Evolutionary conservation across 64 coral and sea anemone genomes (phyloP).

Genomic region (Stichodactyla helianthus): DNA sequence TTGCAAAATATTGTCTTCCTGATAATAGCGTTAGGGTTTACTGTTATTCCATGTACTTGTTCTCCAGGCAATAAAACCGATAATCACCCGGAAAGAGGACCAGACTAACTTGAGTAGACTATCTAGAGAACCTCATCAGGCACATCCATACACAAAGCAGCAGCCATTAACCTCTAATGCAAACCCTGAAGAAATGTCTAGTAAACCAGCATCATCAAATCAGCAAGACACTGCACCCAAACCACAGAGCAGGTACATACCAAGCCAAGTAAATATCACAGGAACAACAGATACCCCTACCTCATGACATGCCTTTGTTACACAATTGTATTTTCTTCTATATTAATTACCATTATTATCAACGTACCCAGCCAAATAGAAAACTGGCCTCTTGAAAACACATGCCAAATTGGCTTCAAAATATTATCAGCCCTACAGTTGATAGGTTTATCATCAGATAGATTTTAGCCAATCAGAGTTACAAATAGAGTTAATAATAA

Average conservation of each 20-base stretch:
- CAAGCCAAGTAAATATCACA: neutral
- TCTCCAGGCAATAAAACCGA: slow-evolving; percentile 3
- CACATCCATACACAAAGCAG: neutral
- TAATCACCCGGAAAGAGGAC: neutral
- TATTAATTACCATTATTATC: too few relatives aligned
- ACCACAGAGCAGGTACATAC: neutral
- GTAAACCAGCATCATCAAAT: neutral
- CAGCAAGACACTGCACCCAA: neutral
- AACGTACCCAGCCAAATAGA: too few relatives aligned
- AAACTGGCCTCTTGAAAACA: too few relatives aligned
- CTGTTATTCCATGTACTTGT: neutral
- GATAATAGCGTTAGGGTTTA: neutral
- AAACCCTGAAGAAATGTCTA: neutral
- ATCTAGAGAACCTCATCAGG: neutral
- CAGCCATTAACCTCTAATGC: neutral
- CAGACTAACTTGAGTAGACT: neutral
- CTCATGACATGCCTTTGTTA: too few relatives aligned
- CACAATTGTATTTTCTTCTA: too few relatives aligned
- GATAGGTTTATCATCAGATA: too few relatives aligned
- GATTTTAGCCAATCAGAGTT: too few relatives aligned
- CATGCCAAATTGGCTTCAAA: too few relatives aligned
- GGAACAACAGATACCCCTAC: too few relatives aligned
- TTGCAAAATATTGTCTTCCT: neutral
- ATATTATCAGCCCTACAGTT: too few relatives aligned
- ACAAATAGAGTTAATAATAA: too few relatives aligned